A percentile compares a stretch with the other conserved stretches of the same genome.
These are phyloP conservation scores for Tetramorium parvispinum DNA, from an alignment of 1,140 invertebrate genomes.

Conservation along the genomic window DNA sequence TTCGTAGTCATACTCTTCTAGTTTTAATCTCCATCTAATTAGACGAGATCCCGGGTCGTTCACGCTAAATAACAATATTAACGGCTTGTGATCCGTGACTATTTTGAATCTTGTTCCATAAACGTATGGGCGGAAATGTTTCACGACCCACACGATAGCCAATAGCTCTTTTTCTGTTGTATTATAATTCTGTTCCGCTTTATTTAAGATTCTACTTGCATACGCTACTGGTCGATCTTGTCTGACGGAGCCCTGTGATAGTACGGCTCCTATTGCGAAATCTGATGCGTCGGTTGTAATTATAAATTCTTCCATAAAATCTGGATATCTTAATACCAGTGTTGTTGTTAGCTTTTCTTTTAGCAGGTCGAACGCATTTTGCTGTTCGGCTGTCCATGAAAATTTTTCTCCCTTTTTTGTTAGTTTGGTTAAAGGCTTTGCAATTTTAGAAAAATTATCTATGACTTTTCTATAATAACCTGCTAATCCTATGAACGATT, in stretches of 20 bases:
- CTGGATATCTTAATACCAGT: neutral
- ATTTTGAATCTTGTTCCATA: no score
- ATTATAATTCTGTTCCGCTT: neutral
- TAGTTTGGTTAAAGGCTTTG: neutral
- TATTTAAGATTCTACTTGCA: neutral
- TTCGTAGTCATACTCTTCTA: neutral
- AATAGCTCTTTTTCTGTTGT: neutral
- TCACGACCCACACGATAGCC: neutral
- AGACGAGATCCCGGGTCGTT: neutral
- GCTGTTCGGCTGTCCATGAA: neutral
- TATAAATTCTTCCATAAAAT: neutral
- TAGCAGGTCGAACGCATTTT: neutral
- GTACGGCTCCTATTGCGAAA: neutral
- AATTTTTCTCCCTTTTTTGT: neutral
- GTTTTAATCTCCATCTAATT: neutral
- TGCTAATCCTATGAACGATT: neutral
- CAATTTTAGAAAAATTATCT: neutral
- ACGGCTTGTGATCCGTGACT: neutral
- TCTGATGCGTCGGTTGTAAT: neutral
- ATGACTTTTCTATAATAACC: neutral
- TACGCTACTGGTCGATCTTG: neutral
- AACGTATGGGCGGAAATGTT: neutral
- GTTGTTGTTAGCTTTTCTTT: neutral
- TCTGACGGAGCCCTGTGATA: neutral
- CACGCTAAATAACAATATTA: neutral